Evolutionary conservation across 1,140 invertebrate genomes (phyloP).

Genomic region (Grapholita molesta): DNA sequence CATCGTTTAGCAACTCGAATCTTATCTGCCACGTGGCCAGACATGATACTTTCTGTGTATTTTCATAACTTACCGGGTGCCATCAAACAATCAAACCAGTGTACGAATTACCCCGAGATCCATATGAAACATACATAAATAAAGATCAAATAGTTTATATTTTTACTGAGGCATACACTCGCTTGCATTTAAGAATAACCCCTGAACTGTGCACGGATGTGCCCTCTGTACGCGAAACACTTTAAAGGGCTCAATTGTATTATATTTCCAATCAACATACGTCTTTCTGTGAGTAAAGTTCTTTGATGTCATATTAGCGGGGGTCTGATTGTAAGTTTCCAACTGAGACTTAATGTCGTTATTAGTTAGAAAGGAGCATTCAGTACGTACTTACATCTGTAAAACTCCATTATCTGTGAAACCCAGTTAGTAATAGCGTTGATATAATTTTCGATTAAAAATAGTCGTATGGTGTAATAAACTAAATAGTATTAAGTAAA

Average conservation of each 20-base stretch:
- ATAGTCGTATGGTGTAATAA: no score
- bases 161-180: not conserved
- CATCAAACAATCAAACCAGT: not conserved
- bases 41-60: not conserved
- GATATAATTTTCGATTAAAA: no score
- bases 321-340: not conserved
- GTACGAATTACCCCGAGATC: no score
- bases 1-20: not conserved
- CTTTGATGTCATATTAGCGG: not conserved
- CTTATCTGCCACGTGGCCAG: conserved; percentile 8
- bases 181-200: not conserved
- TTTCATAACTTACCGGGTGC: not conserved
- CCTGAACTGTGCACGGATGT: not conserved
- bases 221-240: not conserved
- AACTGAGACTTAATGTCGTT: not conserved
- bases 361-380: no score
- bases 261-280: not conserved
- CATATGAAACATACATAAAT: no score
- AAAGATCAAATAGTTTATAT: no score
- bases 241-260: not conserved
- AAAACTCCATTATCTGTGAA: no score
- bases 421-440: no score
- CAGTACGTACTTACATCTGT: no score
- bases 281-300: not conserved
- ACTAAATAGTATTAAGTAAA: no score